These are phyloP conservation scores for Archegozetes longisetosus DNA, from an alignment of 1,140 invertebrate species.

Conservation along the genomic window DNA sequence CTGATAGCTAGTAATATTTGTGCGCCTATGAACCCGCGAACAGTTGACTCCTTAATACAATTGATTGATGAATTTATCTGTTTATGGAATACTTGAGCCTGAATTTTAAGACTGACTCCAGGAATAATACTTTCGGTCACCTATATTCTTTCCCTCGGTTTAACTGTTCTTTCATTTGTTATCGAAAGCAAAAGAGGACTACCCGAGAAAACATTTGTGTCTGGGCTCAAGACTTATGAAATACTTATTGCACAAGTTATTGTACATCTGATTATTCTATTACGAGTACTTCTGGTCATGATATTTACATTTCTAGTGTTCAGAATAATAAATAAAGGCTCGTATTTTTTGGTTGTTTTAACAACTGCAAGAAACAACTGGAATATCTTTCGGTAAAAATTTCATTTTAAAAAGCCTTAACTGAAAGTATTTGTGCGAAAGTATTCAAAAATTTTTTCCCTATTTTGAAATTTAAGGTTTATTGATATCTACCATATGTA, in stretches of 20 bases:
- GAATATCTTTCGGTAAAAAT: constrained; percentile 51
- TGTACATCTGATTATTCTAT: constrained; percentile 86
- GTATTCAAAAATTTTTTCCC: too few relatives aligned
- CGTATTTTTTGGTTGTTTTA: constrained; percentile 57
- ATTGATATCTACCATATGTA: constrained; percentile 67
- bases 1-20: too few relatives aligned
- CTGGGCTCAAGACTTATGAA: constrained; percentile 71
- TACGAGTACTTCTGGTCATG: constrained; percentile 69
- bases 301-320: constrained; percentile 68
- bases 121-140: constrained; percentile 50
- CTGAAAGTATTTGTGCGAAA: too few relatives aligned
- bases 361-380: constrained; percentile 60
- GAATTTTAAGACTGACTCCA: constrained; percentile 49
- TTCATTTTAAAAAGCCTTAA: too few relatives aligned
- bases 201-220: constrained; percentile 70
- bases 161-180: constrained; percentile 77
- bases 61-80: constrained; percentile 55
- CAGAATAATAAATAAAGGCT: constrained; percentile 57
- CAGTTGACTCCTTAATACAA: constrained; percentile 30
- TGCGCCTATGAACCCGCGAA: too few relatives aligned
- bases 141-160: constrained; percentile 80
- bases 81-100: constrained; percentile 70
- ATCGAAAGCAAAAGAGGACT: constrained; percentile 78
- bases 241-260: constrained; percentile 79
- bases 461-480: constrained; percentile 43